Evolutionary conservation across 2,113 vertebrate species (phyloP).

Genomic region (Andinoacara biseriatus): DNA sequence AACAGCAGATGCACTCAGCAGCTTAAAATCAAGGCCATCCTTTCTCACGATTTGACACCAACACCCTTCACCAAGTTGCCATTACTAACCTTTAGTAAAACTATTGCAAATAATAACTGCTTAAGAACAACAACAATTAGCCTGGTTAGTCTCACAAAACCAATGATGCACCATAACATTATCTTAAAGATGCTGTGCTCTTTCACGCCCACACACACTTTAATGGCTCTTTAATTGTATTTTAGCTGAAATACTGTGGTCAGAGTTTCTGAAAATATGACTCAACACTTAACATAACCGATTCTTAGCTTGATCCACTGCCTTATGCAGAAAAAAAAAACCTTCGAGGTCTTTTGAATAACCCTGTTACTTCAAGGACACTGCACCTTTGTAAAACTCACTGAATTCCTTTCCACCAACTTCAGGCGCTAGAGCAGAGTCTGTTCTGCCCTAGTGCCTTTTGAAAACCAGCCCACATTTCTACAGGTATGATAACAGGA

Average conservation of each 20-base stretch:
- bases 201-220: background rate
- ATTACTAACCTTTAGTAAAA: background rate
- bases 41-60: background rate
- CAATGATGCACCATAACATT: background rate
- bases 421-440: background rate
- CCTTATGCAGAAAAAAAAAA: background rate
- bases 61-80: background rate
- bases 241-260: background rate
- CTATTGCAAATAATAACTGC: background rate
- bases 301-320: background rate
- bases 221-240: background rate
- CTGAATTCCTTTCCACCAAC: background rate
- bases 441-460: background rate
- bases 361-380: background rate
- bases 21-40: background rate
- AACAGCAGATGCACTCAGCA: background rate
- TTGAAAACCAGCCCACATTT: background rate
- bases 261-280: background rate
- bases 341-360: background rate
- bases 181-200: background rate
- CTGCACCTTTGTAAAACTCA: background rate
- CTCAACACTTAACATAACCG: background rate
- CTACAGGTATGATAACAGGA: background rate
- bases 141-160: background rate
- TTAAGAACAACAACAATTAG: background rate